phyloP scores from a whole-genome alignment of 2,797 vertebrate species.

The Graptemys geographica region DNA sequence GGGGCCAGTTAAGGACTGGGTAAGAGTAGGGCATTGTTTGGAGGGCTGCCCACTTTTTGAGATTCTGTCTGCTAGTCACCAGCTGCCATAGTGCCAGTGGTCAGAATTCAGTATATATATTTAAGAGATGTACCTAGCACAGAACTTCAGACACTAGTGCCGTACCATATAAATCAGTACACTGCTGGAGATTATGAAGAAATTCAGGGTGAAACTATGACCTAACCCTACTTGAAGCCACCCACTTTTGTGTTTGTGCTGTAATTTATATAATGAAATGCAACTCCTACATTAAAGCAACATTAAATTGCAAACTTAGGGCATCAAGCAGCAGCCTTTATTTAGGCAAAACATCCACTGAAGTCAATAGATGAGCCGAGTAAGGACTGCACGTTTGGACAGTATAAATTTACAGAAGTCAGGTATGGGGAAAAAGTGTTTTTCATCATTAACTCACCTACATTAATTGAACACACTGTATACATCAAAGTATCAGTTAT shows the following conservation, averaged over 20 bases:
- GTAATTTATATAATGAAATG: not conserved
- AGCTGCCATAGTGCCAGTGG: constrained; percentile 43
- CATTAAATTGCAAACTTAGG: not conserved
- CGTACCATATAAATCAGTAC: not conserved
- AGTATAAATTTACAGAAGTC: constrained; percentile 1
- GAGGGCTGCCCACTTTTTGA: constrained; percentile 1
- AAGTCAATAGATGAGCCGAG: constrained; percentile 12
- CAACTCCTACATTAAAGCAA: not conserved
- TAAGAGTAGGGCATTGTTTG: constrained; percentile 16
- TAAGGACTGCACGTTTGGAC: constrained; percentile 15
- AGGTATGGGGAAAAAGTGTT: not conserved
- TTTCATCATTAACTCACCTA: constrained; percentile 11
- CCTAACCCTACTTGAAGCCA: not conserved
- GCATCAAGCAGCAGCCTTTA: constrained; percentile 8
- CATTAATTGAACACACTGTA: not conserved
- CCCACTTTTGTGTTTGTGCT: not conserved
- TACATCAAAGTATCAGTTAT: constrained; percentile 1
- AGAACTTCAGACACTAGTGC: not conserved
- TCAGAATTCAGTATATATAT: constrained; percentile 54
- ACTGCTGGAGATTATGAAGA: constrained; percentile 4
- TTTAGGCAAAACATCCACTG: not conserved
- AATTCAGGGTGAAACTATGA: constrained; percentile 1
- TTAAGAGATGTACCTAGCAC: not conserved
- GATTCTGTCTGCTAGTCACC: not conserved
- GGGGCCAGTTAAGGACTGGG: not conserved